Conservation (phyloP, 2,113 vertebrate species). For the Macheiramphus alcinus region DNA sequence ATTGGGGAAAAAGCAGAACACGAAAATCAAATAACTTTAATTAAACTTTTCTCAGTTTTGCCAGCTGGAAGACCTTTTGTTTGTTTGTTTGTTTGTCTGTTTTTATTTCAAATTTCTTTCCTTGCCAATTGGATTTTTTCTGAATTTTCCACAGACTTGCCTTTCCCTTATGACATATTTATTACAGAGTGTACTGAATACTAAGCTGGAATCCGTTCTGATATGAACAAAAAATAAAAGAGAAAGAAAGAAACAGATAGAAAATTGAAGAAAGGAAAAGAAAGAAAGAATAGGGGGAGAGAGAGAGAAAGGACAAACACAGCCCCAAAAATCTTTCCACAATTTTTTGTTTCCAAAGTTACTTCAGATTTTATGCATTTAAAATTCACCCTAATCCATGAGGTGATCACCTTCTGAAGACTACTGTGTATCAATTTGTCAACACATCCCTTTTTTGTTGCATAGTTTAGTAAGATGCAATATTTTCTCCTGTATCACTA, state of each 20-base stretch:
- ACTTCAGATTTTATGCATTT: not conserved
- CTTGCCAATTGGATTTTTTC: not conserved
- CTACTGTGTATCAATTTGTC: not conserved
- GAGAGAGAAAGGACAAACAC: not conserved
- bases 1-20: not conserved
- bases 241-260: too few species aligned
- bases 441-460: not conserved
- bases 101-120: not conserved
- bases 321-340: not conserved
- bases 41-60: not conserved
- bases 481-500: not conserved
- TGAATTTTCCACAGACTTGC: not conserved
- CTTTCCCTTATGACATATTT: not conserved
- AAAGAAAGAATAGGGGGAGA: rapidly evolving
- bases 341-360: not conserved
- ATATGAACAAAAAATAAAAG: not conserved
- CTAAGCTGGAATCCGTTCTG: not conserved
- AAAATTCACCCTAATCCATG: not conserved
- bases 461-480: not conserved
- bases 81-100: too few species aligned
- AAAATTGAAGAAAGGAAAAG: too few species aligned
- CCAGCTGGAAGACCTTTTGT: not conserved
- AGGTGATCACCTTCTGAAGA: not conserved
- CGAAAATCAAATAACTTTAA: not conserved
- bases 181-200: not conserved